Conservation (phyloP, 2,113 vertebrate genomes). For the Albula glossodonta region DNA sequence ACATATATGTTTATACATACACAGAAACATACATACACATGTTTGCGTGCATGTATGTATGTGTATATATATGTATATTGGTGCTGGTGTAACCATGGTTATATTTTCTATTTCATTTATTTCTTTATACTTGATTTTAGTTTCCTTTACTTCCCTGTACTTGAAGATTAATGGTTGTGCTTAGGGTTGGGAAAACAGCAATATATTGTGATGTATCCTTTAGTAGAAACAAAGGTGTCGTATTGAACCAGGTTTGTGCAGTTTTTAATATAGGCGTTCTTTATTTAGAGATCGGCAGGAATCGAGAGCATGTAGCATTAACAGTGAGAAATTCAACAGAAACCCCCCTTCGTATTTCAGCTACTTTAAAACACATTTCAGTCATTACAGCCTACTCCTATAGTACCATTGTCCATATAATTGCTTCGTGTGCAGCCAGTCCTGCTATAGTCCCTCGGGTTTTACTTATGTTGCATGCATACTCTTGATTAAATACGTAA, state of each 20-base stretch:
- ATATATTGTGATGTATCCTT: slow-evolving; percentile 21
- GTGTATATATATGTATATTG: slow-evolving; percentile 17
- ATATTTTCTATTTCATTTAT: slow-evolving; percentile 39
- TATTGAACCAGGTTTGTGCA: slow-evolving; percentile 38
- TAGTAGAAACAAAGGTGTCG: slow-evolving; percentile 37
- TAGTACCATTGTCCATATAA: not conserved
- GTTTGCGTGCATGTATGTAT: not conserved
- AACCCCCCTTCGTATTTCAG: not conserved
- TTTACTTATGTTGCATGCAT: not conserved
- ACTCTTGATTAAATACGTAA: not conserved
- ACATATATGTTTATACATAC: not conserved
- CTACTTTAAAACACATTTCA: not conserved
- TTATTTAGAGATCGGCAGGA: not conserved
- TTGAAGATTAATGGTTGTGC: slow-evolving; percentile 27
- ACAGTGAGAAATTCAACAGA: not conserved
- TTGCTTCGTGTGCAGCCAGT: not conserved
- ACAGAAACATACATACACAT: not conserved
- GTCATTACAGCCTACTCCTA: not conserved
- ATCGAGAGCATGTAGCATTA: not conserved
- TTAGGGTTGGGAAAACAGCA: slow-evolving; percentile 50
- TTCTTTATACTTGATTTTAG: slow-evolving; percentile 10
- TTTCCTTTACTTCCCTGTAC: slow-evolving; percentile 2
- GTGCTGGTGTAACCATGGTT: slow-evolving; percentile 47
- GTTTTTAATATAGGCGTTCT: not conserved
- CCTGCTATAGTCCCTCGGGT: not conserved